Percentiles rank a stretch among this genome's conserved stretches.
phyloP scores from a whole-genome alignment of 2,113 vertebrate species.

The Psophia crepitans region DNA sequence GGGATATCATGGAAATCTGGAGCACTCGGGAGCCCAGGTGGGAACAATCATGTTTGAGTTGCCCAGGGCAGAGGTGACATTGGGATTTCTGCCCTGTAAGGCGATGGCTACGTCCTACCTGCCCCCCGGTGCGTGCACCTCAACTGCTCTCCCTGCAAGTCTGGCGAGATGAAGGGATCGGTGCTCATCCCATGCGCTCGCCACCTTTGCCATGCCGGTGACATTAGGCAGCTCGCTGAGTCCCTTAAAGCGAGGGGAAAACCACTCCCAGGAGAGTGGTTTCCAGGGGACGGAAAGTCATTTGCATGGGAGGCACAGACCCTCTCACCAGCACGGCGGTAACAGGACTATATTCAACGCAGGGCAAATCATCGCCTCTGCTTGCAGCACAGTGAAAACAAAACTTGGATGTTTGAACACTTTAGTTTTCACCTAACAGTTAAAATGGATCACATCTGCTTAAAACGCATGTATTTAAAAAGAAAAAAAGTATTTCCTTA shows the following conservation, averaged over 20 bases:
- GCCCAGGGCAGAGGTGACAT: background rate
- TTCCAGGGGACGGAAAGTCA: background rate
- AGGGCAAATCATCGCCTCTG: background rate
- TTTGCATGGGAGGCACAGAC: background rate
- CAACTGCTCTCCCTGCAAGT: background rate
- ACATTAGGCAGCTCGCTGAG: background rate
- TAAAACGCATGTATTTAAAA: background rate
- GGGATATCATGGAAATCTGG: rapidly evolving
- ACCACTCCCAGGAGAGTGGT: background rate
- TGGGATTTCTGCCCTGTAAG: background rate
- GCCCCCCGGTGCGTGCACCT: background rate
- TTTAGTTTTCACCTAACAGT: background rate
- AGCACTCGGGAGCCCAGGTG: background rate
- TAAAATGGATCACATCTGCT: background rate
- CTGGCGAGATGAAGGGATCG: background rate
- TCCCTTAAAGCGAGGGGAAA: background rate
- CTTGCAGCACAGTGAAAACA: background rate
- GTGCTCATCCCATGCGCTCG: background rate
- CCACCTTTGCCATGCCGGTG: background rate
- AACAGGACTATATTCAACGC: background rate
- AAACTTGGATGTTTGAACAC: background rate
- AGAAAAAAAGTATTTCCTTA: background rate
- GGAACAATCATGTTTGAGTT: background rate
- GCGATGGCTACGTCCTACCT: background rate
- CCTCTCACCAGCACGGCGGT: background rate